phyloP scores from a whole-genome alignment of 1,140 invertebrate species.

The Coboldia fuscipes region DNA sequence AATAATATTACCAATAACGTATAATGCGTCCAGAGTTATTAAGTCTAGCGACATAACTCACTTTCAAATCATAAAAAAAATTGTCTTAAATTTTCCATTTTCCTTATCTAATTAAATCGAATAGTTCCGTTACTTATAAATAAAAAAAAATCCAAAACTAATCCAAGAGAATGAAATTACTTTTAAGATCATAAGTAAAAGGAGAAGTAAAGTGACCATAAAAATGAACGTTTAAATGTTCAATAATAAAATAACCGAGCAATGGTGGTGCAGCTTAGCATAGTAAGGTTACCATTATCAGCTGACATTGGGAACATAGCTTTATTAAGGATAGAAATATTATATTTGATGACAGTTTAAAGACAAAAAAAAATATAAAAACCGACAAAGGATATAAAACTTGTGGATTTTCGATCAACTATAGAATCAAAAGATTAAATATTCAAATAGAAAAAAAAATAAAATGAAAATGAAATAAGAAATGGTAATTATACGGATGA shows the following conservation, averaged over 20 bases:
- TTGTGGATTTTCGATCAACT: no score
- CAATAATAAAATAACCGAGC: slow-evolving; percentile 7
- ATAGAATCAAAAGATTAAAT: no score
- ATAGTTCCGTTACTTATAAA: no score
- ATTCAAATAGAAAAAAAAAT: no score
- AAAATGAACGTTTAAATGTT: background rate
- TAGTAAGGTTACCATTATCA: slow-evolving; percentile 24
- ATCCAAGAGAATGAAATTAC: no score
- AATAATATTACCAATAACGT: background rate
- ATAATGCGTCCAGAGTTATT: background rate
- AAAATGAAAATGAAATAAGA: no score
- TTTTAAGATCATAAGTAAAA: no score
- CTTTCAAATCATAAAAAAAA: background rate
- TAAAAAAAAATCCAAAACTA: no score
- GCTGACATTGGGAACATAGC: slow-evolving; percentile 25
- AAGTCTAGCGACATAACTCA: background rate
- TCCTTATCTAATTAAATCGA: background rate
- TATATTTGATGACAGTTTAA: no score
- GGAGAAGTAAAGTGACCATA: background rate
- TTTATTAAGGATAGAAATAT: slow-evolving; percentile 25
- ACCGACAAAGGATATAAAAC: no score
- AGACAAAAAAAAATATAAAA: no score
- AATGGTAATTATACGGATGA: no score
- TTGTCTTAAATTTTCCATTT: background rate
- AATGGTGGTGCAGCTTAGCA: slow-evolving; percentile 22